Base-by-base conservation (phyloP, 1,140 invertebrate species). In the Cylas formicarius region DNA sequence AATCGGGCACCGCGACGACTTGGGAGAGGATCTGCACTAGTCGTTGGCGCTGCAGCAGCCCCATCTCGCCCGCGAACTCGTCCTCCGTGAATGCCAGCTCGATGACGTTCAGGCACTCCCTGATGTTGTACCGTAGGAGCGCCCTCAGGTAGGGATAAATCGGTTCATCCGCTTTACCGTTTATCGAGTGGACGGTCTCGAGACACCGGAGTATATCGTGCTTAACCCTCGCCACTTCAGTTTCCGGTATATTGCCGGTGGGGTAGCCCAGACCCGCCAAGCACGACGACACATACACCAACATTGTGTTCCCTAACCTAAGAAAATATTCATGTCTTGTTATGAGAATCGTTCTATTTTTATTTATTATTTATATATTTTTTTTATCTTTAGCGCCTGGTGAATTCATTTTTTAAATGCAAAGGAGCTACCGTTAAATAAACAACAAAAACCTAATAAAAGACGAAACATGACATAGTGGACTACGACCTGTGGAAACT, bases 231-330 rank as follows among this genome's bases (percentile, higher is more conserved):
- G 78, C 73, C 18, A 78, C 71, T 41, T 78, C 69, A 52, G 86
- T 78, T 6, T 70, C 67, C 2, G 85, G 80, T 51, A 97, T 80
- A 57, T 88, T 77, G 9, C 92, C 90, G 26, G 78, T 78, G 2
- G 89, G 93, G 72, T 93, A 97, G 2, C 84, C 84, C 43, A 90
- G 73, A 2, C 94, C 95, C 14, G 87, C 86, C 50, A 99, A 72
- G 63, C 93, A 97, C 59, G 92, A 94, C 39, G 90, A 93, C 26
- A 86, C 76, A 61, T 95, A 97, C 8, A 98, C 84, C 36, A 99
- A 67, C 39, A 98, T 69, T 55, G 91, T 90, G 57, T 94, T 94
- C 11, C 94, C 95, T 14, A 90, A 65, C 36, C 48, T 44, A 19
- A 35, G 26, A 43, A n/a, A n/a, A n/a, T n/a, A n/a, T n/a, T n/a